Percentiles rank a stretch among this genome's conserved stretches.
These are phyloP conservation scores for Noturus placidus DNA, from an alignment of 2,113 vertebrate species.

Conservation along the genomic window DNA sequence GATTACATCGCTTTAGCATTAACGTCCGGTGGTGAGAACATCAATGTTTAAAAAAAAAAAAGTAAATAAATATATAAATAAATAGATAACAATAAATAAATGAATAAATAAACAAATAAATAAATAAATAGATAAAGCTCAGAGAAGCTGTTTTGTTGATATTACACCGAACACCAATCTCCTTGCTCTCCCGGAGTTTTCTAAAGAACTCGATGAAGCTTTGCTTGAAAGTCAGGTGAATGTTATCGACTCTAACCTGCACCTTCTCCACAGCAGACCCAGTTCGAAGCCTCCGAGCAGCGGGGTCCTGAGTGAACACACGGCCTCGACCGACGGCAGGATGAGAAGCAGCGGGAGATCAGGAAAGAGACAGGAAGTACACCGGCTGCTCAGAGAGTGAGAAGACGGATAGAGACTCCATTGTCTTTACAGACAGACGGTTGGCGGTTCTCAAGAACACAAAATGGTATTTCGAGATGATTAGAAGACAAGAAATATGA, in stretches of 20 bases:
- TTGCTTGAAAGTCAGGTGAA: constrained; percentile 71
- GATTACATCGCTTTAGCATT: constrained; percentile 12
- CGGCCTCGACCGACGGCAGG: constrained; percentile 66
- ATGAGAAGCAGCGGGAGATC: constrained; percentile 65
- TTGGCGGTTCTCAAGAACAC: constrained; percentile 49
- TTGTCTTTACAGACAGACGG: constrained; percentile 55
- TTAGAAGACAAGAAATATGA: constrained; percentile 5
- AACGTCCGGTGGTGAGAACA: not conserved
- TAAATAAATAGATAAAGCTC: not conserved
- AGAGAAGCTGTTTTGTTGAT: constrained; percentile 7
- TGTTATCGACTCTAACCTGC: constrained; percentile 72
- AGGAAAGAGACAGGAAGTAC: constrained; percentile 59
- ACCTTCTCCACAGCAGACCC: constrained; percentile 73
- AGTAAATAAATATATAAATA: not conserved
- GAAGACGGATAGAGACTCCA: constrained; percentile 13
- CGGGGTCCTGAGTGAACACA: constrained; percentile 67
- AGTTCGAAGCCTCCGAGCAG: constrained; percentile 57
- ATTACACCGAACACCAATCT: constrained; percentile 29
- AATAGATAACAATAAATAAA: not conserved
- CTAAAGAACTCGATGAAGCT: constrained; percentile 68
- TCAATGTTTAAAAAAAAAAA: not conserved
- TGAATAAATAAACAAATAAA: not conserved
- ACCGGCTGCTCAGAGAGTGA: constrained; percentile 55
- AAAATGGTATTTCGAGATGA: constrained; percentile 43
- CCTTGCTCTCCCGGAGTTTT: not conserved